These are phyloP conservation scores for Gyps fulvus DNA, from an alignment of 2,113 vertebrate genomes.

Conservation along the genomic window DNA sequence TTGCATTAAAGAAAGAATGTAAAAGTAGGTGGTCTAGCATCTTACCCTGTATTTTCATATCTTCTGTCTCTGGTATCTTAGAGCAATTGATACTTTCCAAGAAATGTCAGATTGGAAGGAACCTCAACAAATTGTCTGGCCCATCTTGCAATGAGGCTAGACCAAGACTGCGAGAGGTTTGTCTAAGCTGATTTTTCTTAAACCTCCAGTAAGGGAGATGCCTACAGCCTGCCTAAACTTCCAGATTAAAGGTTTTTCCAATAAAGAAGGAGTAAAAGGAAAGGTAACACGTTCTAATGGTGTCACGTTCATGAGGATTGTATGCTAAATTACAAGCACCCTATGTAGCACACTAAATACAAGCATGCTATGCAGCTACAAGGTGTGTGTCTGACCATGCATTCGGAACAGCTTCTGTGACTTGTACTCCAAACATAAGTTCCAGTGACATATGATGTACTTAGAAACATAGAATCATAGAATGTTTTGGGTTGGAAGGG, in stretches of 20 bases:
- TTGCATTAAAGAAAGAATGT: neutral
- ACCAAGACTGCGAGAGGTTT: neutral
- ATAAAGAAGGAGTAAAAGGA: neutral
- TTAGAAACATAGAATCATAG: neutral
- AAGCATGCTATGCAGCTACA: neutral
- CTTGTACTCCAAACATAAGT: neutral
- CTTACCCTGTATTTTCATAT: neutral
- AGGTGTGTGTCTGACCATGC: neutral
- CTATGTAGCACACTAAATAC: neutral
- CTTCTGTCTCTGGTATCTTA: neutral
- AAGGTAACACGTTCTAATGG: neutral
- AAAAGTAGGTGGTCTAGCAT: neutral
- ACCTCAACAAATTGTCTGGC: neutral
- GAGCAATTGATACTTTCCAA: neutral
- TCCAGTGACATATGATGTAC: neutral
- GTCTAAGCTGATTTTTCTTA: neutral
- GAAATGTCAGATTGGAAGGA: neutral
- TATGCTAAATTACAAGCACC: neutral
- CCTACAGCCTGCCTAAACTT: neutral
- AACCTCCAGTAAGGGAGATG: neutral
- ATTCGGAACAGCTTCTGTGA: neutral
- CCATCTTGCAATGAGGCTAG: neutral
- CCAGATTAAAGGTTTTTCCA: neutral
- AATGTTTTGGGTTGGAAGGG: neutral
- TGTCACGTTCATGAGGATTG: rapidly evolving